A percentile compares a stretch with the other conserved stretches of the same genome.
phyloP scores from a whole-genome alignment of 2,797 vertebrate genomes.

The Melanotaenia trifasciata region DNA sequence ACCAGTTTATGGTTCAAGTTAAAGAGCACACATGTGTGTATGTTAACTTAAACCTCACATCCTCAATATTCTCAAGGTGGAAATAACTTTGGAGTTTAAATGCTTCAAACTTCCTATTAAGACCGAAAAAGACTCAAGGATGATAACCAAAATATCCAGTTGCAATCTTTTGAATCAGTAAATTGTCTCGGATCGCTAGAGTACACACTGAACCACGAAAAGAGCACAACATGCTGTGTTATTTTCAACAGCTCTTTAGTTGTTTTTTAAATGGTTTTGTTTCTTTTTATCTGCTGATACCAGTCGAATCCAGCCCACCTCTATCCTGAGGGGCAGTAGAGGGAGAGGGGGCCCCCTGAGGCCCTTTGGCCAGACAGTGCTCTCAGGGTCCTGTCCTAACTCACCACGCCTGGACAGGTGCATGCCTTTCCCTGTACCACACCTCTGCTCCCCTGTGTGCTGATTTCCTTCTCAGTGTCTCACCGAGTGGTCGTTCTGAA shows the following conservation, averaged over 20 bases:
- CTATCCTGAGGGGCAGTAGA: constrained; percentile 84
- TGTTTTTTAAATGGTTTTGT: constrained; percentile 25
- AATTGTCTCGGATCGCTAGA: background rate
- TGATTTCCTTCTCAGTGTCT: constrained; percentile 21
- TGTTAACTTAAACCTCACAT: background rate
- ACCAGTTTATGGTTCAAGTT: background rate
- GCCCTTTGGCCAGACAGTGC: constrained; percentile 83
- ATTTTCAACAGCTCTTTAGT: constrained; percentile 7
- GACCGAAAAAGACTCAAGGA: background rate
- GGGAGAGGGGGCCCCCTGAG: constrained; percentile 81
- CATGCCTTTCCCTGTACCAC: constrained; percentile 77
- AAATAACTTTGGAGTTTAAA: background rate
- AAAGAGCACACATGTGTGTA: too few relatives aligned
- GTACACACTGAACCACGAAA: background rate
- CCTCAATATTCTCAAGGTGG: background rate
- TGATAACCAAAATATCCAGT: too few relatives aligned
- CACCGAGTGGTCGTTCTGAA: background rate
- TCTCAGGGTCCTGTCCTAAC: constrained; percentile 85
- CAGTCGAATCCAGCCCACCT: constrained; percentile 84
- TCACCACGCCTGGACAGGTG: constrained; percentile 90
- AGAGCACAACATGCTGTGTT: background rate
- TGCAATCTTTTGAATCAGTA: too few relatives aligned
- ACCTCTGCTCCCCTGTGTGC: constrained; percentile 41
- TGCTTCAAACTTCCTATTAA: background rate
- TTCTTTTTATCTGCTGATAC: constrained; percentile 51